phyloP scores from a whole-genome alignment of 2,797 vertebrate species.

The Typhlichthys subterraneus region DNA sequence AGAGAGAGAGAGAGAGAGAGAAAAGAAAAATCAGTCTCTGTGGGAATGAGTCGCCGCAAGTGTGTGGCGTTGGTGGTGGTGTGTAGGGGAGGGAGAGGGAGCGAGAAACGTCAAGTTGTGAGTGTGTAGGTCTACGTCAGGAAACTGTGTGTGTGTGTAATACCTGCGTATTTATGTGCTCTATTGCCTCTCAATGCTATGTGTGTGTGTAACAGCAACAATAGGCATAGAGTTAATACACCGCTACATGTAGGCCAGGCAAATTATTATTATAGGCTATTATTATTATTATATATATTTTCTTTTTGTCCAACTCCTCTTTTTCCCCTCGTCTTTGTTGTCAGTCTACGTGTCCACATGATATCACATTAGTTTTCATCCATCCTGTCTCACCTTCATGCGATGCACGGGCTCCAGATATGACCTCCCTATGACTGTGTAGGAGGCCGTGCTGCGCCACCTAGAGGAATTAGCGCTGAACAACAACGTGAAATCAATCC shows the following conservation, averaged over 20 bases:
- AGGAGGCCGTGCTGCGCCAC: conserved; percentile 14
- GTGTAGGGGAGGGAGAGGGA: conserved; percentile 19
- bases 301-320: too few species aligned
- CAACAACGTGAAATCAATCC: conserved; percentile 16
- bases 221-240: too few species aligned
- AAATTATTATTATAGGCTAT: too few species aligned
- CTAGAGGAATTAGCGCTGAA: conserved; percentile 27
- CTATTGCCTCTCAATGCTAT: conserved; percentile 13
- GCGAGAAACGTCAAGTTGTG: conserved; percentile 36
- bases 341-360: too few species aligned
- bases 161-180: neutral
- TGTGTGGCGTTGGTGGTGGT: neutral
- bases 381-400: neutral
- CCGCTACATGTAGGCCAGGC: too few species aligned
- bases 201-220: neutral
- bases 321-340: too few species aligned
- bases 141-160: neutral
- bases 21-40: conserved; percentile 16
- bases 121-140: neutral
- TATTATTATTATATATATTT: too few species aligned
- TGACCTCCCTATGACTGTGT: conserved; percentile 4
- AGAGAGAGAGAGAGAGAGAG: neutral
- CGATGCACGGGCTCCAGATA: neutral
- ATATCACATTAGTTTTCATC: neutral
- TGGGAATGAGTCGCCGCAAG: neutral